phyloP scores from a whole-genome alignment of 2,888 invertebrate genomes.

The Lissonota sp. region DNA sequence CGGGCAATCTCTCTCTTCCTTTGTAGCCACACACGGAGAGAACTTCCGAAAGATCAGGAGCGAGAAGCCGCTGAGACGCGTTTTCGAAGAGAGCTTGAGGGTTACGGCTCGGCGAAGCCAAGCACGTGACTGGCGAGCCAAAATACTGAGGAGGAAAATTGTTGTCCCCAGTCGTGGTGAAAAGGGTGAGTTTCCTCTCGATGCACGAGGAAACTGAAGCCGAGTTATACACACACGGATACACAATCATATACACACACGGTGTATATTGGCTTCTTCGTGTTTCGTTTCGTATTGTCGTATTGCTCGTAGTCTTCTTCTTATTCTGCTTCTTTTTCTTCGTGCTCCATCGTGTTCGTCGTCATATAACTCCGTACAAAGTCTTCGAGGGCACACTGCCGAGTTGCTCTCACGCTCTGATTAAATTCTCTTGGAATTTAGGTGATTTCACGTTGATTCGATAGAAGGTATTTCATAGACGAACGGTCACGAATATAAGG shows the following conservation, averaged over 20 bases:
- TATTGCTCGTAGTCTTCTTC: slow-evolving; percentile 20
- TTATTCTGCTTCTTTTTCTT: background rate
- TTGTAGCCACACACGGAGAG: slow-evolving; percentile 38
- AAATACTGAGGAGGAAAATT: slow-evolving; percentile 72
- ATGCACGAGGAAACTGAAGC: slow-evolving; percentile 46
- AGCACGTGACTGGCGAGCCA: slow-evolving; percentile 76
- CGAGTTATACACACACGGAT: background rate
- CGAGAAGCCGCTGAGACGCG: slow-evolving; percentile 60
- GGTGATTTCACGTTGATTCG: slow-evolving; percentile 78
- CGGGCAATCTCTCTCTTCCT: slow-evolving; percentile 29
- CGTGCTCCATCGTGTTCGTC: background rate
- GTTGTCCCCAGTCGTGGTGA: slow-evolving; percentile 71
- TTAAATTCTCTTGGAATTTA: slow-evolving; percentile 79
- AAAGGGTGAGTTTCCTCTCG: slow-evolving; percentile 19
- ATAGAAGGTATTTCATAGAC: slow-evolving; percentile 79
- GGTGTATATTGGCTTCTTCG: slow-evolving; percentile 17
- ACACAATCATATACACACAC: background rate
- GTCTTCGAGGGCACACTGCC: slow-evolving; percentile 37
- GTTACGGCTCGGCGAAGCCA: slow-evolving; percentile 63
- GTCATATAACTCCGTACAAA: slow-evolving; percentile 22
- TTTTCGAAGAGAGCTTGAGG: slow-evolving; percentile 66
- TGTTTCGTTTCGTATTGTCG: slow-evolving; percentile 31
- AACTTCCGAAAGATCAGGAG: slow-evolving; percentile 63
- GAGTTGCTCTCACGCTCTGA: slow-evolving; percentile 73
- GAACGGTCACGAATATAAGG: slow-evolving; percentile 77